phyloP scores from a whole-genome alignment of 2,113 vertebrate genomes.

The Rana temporaria region DNA sequence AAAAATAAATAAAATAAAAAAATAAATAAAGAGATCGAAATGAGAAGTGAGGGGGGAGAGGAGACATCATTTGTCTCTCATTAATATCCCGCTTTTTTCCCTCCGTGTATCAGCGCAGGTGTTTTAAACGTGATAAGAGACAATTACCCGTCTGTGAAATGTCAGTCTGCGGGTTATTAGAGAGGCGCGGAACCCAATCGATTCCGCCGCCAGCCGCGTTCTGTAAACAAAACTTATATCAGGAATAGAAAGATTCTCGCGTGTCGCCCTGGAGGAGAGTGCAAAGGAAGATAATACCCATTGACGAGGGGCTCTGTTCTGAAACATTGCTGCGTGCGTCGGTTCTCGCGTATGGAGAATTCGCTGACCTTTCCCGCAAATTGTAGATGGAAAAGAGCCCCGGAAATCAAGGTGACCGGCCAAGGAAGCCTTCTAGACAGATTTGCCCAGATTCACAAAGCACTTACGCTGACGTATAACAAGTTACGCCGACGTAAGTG shows the following conservation, averaged over 20 bases:
- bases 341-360: background rate
- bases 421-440: too few relatives aligned
- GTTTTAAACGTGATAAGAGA: constrained; percentile 51
- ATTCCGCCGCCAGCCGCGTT: background rate
- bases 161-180: background rate
- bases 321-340: background rate
- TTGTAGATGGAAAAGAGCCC: background rate
- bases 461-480: too few relatives aligned
- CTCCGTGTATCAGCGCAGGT: constrained; percentile 34
- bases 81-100: constrained; percentile 18
- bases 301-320: background rate
- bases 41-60: background rate
- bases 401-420: too few relatives aligned
- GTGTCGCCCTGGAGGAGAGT: constrained; percentile 5
- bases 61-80: background rate
- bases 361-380: background rate
- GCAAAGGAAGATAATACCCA: background rate
- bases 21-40: background rate
- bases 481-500: too few relatives aligned
- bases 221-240: constrained; percentile 14
- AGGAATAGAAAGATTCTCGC: background rate
- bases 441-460: too few relatives aligned
- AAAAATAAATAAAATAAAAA: constrained; percentile 14
- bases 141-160: constrained; percentile 25
- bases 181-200: background rate